A percentile compares a stretch with the other conserved stretches of the same genome.
Conservation (phyloP, 2,888 invertebrate species). For the Drosophila anomalipes region DNA sequence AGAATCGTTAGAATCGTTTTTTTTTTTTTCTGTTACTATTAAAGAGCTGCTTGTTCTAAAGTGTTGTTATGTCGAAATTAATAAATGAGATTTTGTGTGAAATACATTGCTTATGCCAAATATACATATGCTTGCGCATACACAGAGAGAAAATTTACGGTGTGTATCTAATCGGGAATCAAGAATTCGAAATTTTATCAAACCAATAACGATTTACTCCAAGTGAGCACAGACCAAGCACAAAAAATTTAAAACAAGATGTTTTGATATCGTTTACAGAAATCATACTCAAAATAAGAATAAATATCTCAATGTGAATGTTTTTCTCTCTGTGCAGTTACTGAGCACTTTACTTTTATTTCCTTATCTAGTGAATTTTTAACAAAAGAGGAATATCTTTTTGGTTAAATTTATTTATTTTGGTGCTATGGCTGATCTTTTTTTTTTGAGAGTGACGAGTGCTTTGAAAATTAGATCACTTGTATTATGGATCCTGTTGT, state of each 20-base stretch:
- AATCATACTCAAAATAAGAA: background rate
- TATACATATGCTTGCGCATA: background rate
- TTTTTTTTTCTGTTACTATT: constrained; percentile 45
- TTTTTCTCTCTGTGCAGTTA: constrained; percentile 19
- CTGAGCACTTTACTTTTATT: background rate
- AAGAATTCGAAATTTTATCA: background rate
- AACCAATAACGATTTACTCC: background rate
- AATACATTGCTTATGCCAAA: constrained; percentile 23
- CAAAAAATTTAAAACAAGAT: background rate
- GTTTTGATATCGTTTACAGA: background rate
- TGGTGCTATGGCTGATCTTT: constrained; percentile 34
- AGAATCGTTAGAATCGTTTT: constrained; percentile 45
- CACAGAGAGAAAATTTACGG: background rate
- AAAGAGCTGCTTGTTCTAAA: constrained; percentile 51
- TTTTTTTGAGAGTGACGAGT: constrained; percentile 17
- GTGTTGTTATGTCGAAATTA: constrained; percentile 18
- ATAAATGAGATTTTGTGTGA: constrained; percentile 18
- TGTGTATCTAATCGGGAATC: background rate
- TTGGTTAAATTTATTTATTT: constrained; percentile 2
- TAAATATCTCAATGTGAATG: background rate
- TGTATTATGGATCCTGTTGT: constrained; percentile 7
- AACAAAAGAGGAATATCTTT: constrained; percentile 3
- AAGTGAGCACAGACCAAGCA: background rate
- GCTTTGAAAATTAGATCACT: constrained; percentile 32
- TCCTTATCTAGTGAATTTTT: constrained; percentile 1